Percentiles rank a stretch among this genome's conserved stretches.
Evolutionary conservation across 2,888 invertebrate genomes (phyloP).

Genomic region (Drosophila gaucha): DNA sequence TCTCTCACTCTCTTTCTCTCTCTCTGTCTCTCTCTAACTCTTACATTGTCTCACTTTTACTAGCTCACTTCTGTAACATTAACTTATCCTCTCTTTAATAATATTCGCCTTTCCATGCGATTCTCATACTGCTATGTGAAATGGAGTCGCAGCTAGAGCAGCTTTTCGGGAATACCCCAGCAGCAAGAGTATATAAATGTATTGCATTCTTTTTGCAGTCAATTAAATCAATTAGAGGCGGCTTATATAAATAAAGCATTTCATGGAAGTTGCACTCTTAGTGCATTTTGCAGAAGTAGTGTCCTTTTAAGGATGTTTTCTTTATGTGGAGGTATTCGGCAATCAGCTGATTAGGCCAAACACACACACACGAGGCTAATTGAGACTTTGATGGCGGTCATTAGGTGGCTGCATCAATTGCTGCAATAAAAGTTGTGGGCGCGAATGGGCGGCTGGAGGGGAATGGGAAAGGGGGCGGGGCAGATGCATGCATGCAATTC

Average conservation of each 20-base stretch:
- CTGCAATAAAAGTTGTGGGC: constrained; percentile 14
- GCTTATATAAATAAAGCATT: neutral
- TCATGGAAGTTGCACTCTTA: neutral
- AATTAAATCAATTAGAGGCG: neutral
- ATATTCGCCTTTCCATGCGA: neutral
- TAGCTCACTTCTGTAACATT: too few relatives aligned
- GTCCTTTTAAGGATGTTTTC: neutral
- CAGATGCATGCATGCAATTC: constrained; percentile 32
- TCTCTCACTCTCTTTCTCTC: neutral
- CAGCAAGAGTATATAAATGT: neutral
- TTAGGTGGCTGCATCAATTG: constrained; percentile 43
- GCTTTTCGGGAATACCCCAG: neutral
- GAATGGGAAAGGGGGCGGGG: neutral
- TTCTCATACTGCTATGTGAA: too few relatives aligned
- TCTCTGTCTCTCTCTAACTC: neutral
- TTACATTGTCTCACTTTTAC: too few relatives aligned
- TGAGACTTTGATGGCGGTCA: constrained; percentile 48
- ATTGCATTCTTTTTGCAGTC: neutral
- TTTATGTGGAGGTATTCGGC: neutral
- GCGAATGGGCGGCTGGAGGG: neutral
- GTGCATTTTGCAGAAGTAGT: neutral
- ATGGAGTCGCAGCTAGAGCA: too few relatives aligned
- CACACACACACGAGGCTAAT: constrained; percentile 41
- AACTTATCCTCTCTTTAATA: neutral
- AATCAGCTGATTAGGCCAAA: constrained; percentile 40